Conservation (phyloP, 2,888 invertebrate genomes). For the Galeruca laticollis region DNA sequence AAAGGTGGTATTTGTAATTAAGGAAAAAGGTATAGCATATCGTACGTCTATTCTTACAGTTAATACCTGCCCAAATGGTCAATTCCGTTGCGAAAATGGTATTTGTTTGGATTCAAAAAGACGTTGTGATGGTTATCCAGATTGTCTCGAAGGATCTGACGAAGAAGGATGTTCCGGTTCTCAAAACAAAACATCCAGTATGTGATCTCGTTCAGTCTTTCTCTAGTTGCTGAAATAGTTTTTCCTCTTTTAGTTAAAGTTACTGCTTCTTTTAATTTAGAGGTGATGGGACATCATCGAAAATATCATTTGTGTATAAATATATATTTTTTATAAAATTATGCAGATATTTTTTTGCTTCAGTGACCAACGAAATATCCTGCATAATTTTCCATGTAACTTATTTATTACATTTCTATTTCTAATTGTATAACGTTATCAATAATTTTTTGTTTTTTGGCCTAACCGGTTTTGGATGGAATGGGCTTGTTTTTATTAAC, state of each 20-base stretch:
- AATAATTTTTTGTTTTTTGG: too few relatives aligned
- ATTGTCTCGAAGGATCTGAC: conserved; percentile 73
- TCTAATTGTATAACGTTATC: too few relatives aligned
- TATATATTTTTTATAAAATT: too few relatives aligned
- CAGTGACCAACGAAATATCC: too few relatives aligned
- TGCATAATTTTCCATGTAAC: too few relatives aligned
- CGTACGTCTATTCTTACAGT: conserved; percentile 26
- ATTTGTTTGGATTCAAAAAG: conserved; percentile 68
- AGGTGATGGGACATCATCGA: conserved; percentile 5
- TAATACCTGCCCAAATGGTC: conserved; percentile 40
- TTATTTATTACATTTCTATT: too few relatives aligned
- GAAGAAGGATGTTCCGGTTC: conserved; percentile 67
- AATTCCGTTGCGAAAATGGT: conserved; percentile 57
- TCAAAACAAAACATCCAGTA: conserved; percentile 26
- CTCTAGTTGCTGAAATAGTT: background rate
- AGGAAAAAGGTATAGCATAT: conserved; percentile 1
- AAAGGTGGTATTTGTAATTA: background rate
- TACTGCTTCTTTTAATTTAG: background rate
- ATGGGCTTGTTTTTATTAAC: too few relatives aligned
- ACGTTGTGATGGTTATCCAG: conserved; percentile 67
- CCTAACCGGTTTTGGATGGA: too few relatives aligned
- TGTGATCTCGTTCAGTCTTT: conserved; percentile 13
- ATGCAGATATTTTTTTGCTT: too few relatives aligned
- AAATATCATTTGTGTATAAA: background rate
- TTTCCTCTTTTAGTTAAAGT: background rate